These are phyloP conservation scores for Scaptomyza graminum DNA, from an alignment of 1,140 invertebrate species.

Conservation along the genomic window DNA sequence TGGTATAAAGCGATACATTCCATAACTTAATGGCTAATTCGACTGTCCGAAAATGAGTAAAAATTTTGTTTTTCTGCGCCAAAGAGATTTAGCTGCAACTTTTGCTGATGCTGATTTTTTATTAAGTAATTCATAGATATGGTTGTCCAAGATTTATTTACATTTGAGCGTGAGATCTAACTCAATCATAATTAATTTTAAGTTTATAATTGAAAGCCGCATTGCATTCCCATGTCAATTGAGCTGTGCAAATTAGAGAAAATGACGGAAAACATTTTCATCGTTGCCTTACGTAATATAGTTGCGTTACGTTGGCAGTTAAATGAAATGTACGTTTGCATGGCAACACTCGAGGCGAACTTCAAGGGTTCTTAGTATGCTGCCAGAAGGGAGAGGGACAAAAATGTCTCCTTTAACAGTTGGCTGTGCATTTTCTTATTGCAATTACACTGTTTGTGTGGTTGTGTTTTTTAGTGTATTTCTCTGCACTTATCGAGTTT, in stretches of 20 bases:
- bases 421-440: constrained; percentile 47
- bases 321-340: constrained; percentile 46
- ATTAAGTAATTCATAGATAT: not conserved
- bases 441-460: constrained; percentile 27
- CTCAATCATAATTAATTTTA: not conserved
- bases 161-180: not conserved
- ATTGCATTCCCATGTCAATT: constrained; percentile 27
- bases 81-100: not conserved
- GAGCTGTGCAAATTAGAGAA: constrained; percentile 19
- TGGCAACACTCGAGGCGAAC: constrained; percentile 47
- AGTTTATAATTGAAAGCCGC: not conserved
- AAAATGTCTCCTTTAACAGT: constrained; percentile 17
- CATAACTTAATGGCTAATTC: constrained; percentile 18
- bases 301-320: constrained; percentile 45
- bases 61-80: constrained; percentile 1
- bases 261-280: constrained; percentile 17
- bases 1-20: not conserved
- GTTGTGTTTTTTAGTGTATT: constrained; percentile 23
- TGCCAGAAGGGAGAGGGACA: not conserved
- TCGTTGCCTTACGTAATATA: constrained; percentile 41
- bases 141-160: not conserved
- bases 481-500: constrained; percentile 57
- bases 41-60: constrained; percentile 8
- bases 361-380: constrained; percentile 25
- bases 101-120: too few species aligned